A percentile compares a stretch with the other conserved stretches of the same genome.
phyloP scores from a whole-genome alignment of 2,888 invertebrate species.

The Sphaerophoria taeniata region DNA sequence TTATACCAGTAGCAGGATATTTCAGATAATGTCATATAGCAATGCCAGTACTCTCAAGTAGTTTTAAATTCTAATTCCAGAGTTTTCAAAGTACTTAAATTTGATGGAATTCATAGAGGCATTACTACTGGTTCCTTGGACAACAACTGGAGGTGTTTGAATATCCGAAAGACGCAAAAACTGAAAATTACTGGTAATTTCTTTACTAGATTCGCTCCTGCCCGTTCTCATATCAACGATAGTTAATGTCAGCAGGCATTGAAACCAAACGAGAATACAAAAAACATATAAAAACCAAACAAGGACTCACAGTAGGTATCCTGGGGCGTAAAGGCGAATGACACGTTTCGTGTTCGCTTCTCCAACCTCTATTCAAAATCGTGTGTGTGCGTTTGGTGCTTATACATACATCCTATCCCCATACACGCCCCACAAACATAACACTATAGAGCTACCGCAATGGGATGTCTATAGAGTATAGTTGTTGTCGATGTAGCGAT shows the following conservation, averaged over 20 bases:
- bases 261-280: slow-evolving; percentile 21
- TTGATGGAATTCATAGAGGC: no score
- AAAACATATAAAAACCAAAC: slow-evolving; percentile 13
- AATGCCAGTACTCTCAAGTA: no score
- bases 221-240: slow-evolving; percentile 39
- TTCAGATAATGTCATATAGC: no score
- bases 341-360: slow-evolving; percentile 65
- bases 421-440: slow-evolving; percentile 7
- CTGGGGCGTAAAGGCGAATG: slow-evolving; percentile 72
- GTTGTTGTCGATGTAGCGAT: slow-evolving; percentile 8
- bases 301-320: slow-evolving; percentile 50
- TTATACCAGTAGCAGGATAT: no score
- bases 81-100: no score
- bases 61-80: no score
- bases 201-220: not conserved
- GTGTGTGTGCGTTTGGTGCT: slow-evolving; percentile 40
- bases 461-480: not conserved
- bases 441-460: slow-evolving; percentile 22
- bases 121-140: no score
- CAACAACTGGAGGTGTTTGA: no score
- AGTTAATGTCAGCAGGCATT: slow-evolving; percentile 45
- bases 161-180: no score
- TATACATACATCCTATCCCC: slow-evolving; percentile 53
- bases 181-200: not conserved
- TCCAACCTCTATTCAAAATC: slow-evolving; percentile 48